Percentiles rank a stretch among this genome's conserved stretches.
phyloP scores from a whole-genome alignment of 1,140 invertebrate genomes.

The Gonatopus flavifemur region DNA sequence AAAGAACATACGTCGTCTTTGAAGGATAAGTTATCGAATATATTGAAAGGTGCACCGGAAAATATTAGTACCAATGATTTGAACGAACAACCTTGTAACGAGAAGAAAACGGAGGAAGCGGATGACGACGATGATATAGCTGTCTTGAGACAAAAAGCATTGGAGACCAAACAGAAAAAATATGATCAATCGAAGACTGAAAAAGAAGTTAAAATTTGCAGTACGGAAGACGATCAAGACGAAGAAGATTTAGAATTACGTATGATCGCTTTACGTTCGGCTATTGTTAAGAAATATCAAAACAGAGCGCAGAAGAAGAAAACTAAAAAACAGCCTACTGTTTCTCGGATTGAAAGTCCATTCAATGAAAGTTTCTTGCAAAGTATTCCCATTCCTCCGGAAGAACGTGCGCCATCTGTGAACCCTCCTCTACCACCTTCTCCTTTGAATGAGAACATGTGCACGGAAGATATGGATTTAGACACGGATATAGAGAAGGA shows the following conservation, averaged over 20 bases:
- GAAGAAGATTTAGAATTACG: slow-evolving; percentile 45
- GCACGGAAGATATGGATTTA: slow-evolving; percentile 52
- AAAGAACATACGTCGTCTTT: slow-evolving; percentile 42
- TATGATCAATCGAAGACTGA: slow-evolving; percentile 11
- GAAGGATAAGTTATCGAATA: slow-evolving; percentile 49
- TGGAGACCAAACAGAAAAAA: slow-evolving; percentile 47
- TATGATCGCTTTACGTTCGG: slow-evolving; percentile 48
- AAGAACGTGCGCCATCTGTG: slow-evolving; percentile 18
- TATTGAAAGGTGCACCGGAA: slow-evolving; percentile 30
- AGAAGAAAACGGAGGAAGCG: slow-evolving; percentile 7
- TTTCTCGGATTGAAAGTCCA: slow-evolving; percentile 37
- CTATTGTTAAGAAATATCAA: slow-evolving; percentile 46
- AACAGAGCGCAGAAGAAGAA: slow-evolving; percentile 30
- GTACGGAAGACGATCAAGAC: slow-evolving; percentile 37
- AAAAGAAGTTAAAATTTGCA: neutral
- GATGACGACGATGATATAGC: slow-evolving; percentile 46
- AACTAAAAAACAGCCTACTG: slow-evolving; percentile 3
- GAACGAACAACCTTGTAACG: slow-evolving; percentile 7
- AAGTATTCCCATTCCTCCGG: slow-evolving; percentile 27
- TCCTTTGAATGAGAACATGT: slow-evolving; percentile 16
- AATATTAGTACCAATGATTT: slow-evolving; percentile 5
- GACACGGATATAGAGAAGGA: slow-evolving; percentile 50
- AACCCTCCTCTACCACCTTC: slow-evolving; percentile 7
- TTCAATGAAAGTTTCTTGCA: slow-evolving; percentile 43
- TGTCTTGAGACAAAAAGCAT: slow-evolving; percentile 40